Conservation (phyloP, 2,888 invertebrate genomes). For the Agrilus mali region DNA sequence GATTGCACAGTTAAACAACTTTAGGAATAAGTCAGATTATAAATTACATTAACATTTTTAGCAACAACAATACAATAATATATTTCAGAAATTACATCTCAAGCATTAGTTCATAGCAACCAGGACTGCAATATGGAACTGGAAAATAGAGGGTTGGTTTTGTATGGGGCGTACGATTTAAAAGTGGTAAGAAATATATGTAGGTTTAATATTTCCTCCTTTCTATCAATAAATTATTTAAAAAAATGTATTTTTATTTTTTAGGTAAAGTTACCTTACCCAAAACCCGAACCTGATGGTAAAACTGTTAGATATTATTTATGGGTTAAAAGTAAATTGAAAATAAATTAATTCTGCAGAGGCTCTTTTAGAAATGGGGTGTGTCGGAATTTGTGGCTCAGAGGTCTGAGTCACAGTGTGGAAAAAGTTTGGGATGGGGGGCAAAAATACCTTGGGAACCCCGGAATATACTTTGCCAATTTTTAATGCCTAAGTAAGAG, state of each 20-base stretch:
- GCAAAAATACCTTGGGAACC: constrained; percentile 61
- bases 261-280: constrained; percentile 4
- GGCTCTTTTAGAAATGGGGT: constrained; percentile 68
- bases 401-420: constrained; percentile 90
- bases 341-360: constrained; percentile 37
- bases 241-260: not conserved
- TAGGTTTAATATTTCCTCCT: too few relatives aligned
- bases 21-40: too few relatives aligned
- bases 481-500: constrained; percentile 60
- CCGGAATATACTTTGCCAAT: constrained; percentile 64
- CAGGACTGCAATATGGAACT: too few relatives aligned
- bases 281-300: constrained; percentile 6
- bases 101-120: too few relatives aligned
- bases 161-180: too few relatives aligned
- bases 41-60: too few relatives aligned
- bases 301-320: not conserved
- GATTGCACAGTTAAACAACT: too few relatives aligned
- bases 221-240: not conserved
- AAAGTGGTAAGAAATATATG: not conserved
- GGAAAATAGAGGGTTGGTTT: not conserved
- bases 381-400: constrained; percentile 84
- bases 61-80: too few relatives aligned
- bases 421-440: constrained; percentile 55
- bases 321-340: not conserved
- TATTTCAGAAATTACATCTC: too few relatives aligned